These are phyloP conservation scores for Lithophane ornitopus DNA, from an alignment of 2,888 invertebrate genomes.

Conservation along the genomic window DNA sequence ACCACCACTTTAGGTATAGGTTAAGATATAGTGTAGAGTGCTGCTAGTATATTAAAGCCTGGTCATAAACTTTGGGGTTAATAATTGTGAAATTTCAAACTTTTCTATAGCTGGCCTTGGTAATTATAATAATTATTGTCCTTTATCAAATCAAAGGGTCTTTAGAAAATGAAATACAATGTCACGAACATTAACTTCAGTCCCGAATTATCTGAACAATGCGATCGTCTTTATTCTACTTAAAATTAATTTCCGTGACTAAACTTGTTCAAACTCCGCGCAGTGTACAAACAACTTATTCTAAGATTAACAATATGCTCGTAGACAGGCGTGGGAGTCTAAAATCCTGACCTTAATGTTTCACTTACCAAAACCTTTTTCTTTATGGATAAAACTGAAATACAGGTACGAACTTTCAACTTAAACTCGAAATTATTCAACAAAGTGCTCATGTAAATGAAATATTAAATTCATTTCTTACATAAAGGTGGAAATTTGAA, in stretches of 20 bases:
- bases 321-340: slow-evolving; percentile 38
- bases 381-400: slow-evolving; percentile 49
- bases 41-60: neutral
- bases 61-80: neutral
- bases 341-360: slow-evolving; percentile 54
- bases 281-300: slow-evolving; percentile 46
- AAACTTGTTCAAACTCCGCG: slow-evolving; percentile 31
- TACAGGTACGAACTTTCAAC: slow-evolving; percentile 46
- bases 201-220: slow-evolving; percentile 16
- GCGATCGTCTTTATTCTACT: slow-evolving; percentile 25
- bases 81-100: neutral
- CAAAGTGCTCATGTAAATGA: slow-evolving; percentile 55
- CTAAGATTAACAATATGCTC: slow-evolving; percentile 40
- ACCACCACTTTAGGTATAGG: no score
- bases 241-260: slow-evolving; percentile 41
- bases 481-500: slow-evolving; percentile 50
- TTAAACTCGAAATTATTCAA: slow-evolving; percentile 53
- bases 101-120: neutral
- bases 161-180: slow-evolving; percentile 16
- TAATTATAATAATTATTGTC: slow-evolving; percentile 14
- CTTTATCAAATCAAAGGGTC: neutral
- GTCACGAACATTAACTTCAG: slow-evolving; percentile 28
- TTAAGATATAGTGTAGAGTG: neutral
- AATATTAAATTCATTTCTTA: slow-evolving; percentile 60
- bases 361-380: slow-evolving; percentile 49